These are phyloP conservation scores for Myotis brandtii DNA, from an alignment of 2,113 vertebrate species.

Conservation along the genomic window DNA sequence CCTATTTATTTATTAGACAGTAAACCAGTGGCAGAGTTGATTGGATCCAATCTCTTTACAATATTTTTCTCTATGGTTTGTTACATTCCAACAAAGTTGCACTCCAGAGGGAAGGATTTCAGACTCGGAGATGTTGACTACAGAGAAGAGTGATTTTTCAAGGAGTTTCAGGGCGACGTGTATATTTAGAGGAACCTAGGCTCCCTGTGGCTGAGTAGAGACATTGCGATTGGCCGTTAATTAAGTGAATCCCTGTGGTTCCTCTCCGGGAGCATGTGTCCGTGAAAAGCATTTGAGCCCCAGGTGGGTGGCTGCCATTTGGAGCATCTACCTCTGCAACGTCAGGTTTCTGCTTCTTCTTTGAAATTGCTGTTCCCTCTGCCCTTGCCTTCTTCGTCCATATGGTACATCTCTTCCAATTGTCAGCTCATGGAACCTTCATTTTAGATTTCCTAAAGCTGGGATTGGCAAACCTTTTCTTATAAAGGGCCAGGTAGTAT, in stretches of 20 bases:
- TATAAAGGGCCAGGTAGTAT: background rate
- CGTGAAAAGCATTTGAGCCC: background rate
- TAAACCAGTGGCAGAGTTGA: conserved; percentile 7
- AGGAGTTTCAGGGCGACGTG: background rate
- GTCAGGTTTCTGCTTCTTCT: background rate
- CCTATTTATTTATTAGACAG: conserved; percentile 5
- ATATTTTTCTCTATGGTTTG: conserved; percentile 4
- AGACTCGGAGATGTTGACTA: background rate
- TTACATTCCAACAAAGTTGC: background rate
- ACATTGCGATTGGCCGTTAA: background rate
- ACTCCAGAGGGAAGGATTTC: background rate
- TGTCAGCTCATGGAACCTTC: background rate
- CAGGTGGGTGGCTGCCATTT: background rate
- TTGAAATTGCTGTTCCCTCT: background rate
- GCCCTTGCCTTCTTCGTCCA: background rate
- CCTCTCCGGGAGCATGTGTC: background rate
- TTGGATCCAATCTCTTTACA: background rate
- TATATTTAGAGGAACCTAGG: conserved; percentile 41
- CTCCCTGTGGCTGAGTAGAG: background rate
- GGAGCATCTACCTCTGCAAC: background rate
- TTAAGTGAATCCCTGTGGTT: background rate
- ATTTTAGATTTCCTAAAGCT: background rate
- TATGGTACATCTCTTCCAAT: background rate
- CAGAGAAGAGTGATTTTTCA: conserved; percentile 10
- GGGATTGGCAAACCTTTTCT: background rate